Base-by-base conservation (phyloP, 2,113 vertebrate genomes). In the Crocuta crocuta region DNA sequence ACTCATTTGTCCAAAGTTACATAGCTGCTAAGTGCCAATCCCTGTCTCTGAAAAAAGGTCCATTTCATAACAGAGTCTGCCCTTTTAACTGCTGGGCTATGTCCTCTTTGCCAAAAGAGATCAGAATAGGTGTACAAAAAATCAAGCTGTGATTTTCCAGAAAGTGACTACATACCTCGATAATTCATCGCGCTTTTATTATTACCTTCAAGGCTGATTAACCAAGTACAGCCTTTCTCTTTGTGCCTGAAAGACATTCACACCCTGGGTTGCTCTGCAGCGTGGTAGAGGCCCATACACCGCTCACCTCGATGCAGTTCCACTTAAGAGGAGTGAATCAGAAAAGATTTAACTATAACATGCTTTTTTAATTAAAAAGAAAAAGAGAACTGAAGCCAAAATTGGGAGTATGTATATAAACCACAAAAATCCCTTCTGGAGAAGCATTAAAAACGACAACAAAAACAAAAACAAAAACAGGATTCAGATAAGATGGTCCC, bases 351-450 rank as follows among this genome's bases (percentile, higher is more conserved):
- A 85, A 92, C 26, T 89, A 66, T 66, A 68, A n/a, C 1, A 76
- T 48, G 10, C 28, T 74, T 93, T 96, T 89, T 91, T 17, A 92
- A 95, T 85, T 80, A 86, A 91, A 97, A 88, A 80, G 43, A 23
- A 79, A 79, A 74, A 92, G 94, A 87, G 35, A 92, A 81, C 15
- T 9, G 8, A 96, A 74, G 43, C 7, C 53, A 94, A 93, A 95
- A 76, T 17, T 66, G 28, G 4, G 21, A 71, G 2, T 39, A 50
- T 33, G 4, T 81, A 63, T 4, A 45, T 19, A 90, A 95, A 68
- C 50, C 71, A 78, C 61, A 83, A 92, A 91, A 93, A 80, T 73
- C 24, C 43, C 33, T 78, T 95, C 2, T 43, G n/a, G n/a, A 35
- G 4, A 85, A 94, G 15, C 81, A 86, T 31, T 39, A 39, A 39